phyloP scores from a whole-genome alignment of 37 sponge, comb jelly and placozoan species.

The Oscarella lobularis region DNA sequence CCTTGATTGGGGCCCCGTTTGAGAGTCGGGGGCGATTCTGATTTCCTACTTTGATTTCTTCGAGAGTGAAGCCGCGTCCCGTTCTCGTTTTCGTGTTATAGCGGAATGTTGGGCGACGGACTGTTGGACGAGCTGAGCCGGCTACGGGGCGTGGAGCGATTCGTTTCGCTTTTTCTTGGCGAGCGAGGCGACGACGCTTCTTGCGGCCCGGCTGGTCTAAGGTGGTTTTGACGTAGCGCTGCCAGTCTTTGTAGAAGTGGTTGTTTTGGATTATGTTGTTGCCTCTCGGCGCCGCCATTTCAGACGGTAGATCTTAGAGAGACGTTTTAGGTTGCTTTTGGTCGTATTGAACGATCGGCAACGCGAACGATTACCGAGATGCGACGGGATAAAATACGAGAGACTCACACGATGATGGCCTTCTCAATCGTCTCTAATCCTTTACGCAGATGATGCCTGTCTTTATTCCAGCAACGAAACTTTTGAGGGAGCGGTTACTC shows the following conservation, averaged over 20 bases:
- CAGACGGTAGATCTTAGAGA: no score
- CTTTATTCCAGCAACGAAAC: no score
- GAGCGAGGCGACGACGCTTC: constrained; percentile 54
- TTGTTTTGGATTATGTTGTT: constrained; percentile 79
- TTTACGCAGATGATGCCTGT: no score
- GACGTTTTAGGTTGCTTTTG: no score
- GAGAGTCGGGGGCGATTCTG: no score
- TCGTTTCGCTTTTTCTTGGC: constrained; percentile 67
- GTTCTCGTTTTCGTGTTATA: constrained; percentile 84
- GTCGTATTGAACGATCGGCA: no score
- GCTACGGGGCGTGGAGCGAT: constrained; percentile 82
- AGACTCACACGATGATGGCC: no score
- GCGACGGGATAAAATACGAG: no score
- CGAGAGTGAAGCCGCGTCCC: constrained; percentile 89
- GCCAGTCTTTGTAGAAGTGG: constrained; percentile 95
- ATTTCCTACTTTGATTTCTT: constrained; percentile 76
- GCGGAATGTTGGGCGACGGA: constrained; percentile 82
- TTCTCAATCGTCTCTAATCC: no score
- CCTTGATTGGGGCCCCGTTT: no score
- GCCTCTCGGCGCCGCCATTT: constrained; percentile 71
- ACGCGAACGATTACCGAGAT: no score
- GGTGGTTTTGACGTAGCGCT: constrained; percentile 83
- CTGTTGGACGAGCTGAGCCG: constrained; percentile 68
- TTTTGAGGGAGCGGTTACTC: no score
- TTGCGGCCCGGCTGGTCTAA: constrained; percentile 93